Conservation (phyloP, 2,113 vertebrate species). For the Nerophis ophidion region DNA sequence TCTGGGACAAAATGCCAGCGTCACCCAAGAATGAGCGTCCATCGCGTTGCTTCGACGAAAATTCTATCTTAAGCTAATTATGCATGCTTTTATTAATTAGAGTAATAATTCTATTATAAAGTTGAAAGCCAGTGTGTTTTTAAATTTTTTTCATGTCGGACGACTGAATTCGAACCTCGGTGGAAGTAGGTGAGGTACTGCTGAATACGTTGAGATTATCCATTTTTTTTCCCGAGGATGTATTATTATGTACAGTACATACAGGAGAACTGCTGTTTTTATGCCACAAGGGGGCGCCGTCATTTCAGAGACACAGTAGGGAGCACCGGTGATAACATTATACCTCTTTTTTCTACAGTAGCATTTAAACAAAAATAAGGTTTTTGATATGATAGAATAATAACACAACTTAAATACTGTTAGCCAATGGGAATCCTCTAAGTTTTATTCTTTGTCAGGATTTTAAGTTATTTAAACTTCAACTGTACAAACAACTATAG, state of each 20-base stretch:
- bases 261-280: slow-evolving; percentile 65
- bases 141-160: neutral
- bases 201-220: slow-evolving; percentile 49
- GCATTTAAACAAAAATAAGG: slow-evolving; percentile 50
- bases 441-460: slow-evolving; percentile 62
- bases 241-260: slow-evolving; percentile 43
- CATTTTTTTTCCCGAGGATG: slow-evolving; percentile 44
- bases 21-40: slow-evolving; percentile 45
- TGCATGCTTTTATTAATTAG: slow-evolving; percentile 71
- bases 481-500: slow-evolving; percentile 53
- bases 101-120: slow-evolving; percentile 49
- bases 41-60: slow-evolving; percentile 55
- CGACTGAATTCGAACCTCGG: slow-evolving; percentile 23
- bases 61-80: slow-evolving; percentile 63
- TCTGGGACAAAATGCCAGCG: slow-evolving; percentile 64
- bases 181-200: slow-evolving; percentile 21
- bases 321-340: slow-evolving; percentile 64
- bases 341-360: slow-evolving; percentile 78
- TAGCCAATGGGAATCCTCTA: slow-evolving; percentile 52
- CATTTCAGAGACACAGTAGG: slow-evolving; percentile 62
- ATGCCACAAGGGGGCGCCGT: slow-evolving; percentile 68
- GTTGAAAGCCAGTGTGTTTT: slow-evolving; percentile 47
- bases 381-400: slow-evolving; percentile 65
- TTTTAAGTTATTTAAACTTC: slow-evolving; percentile 67
- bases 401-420: slow-evolving; percentile 64